phyloP scores from a whole-genome alignment of 2,888 invertebrate genomes.

The Lysandra coridon region DNA sequence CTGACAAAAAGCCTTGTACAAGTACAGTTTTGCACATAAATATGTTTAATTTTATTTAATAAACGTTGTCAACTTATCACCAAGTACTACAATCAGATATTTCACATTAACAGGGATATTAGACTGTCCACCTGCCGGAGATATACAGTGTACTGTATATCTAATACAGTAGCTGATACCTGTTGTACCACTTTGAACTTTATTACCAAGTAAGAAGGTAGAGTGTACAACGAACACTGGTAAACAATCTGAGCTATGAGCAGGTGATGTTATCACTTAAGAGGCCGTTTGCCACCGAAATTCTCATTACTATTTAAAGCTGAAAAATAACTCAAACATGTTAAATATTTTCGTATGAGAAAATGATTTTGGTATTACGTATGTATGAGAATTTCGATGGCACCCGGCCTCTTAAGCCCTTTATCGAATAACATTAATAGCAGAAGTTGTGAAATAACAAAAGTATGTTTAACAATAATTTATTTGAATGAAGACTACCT shows the following conservation, averaged over 20 bases:
- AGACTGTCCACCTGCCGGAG: slow-evolving; percentile 2
- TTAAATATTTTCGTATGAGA: too few relatives aligned
- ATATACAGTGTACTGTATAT: background rate
- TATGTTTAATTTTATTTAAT: background rate
- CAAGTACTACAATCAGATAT: background rate
- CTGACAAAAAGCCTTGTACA: background rate
- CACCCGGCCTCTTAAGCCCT: too few relatives aligned
- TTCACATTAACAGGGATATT: slow-evolving; percentile 5
- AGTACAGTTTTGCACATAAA: background rate
- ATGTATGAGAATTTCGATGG: too few relatives aligned
- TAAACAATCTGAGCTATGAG: background rate
- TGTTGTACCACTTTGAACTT: background rate
- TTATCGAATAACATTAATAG: background rate
- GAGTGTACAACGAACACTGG: background rate
- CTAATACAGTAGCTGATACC: background rate
- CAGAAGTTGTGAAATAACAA: background rate
- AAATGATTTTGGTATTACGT: too few relatives aligned
- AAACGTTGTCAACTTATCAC: background rate
- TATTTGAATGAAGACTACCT: background rate
- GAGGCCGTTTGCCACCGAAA: too few relatives aligned
- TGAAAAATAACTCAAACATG: too few relatives aligned
- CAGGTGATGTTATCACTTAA: background rate
- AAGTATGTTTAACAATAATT: background rate
- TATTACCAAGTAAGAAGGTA: background rate
- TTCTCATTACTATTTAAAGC: too few relatives aligned